Base-by-base conservation (phyloP, 2,888 invertebrate species). In the Philereme vetulata region DNA sequence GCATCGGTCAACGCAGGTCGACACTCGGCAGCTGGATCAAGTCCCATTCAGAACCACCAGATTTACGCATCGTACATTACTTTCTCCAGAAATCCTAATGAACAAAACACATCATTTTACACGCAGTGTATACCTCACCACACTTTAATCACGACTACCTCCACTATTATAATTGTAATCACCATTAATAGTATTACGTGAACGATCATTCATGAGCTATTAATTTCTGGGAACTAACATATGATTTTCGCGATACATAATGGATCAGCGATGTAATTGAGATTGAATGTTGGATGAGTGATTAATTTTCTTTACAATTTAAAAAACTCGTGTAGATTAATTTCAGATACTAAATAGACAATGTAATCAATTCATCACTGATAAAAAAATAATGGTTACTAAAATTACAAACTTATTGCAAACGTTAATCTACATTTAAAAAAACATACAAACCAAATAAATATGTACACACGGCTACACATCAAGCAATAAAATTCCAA, bases 1-100 rank as follows among this genome's bases (percentile, higher is more conserved):
- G 76, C 78, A 62, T 74, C 81, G 84, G 81, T 86, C 84, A 84
- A 75, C 72, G 73, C 75, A 74, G 74, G 71, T 72, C 75, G 76
- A 72, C 72, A 65, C 70, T 72, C 75, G 76, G 72, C 72, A 65
- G 65, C 58, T 51, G 45, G 64, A 71, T 59, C 58, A 51, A 60
- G 56, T 53, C 46, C 62, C 63, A 52, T 42, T 55, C 56, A 45
- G 43, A 32, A 49, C 11, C 62, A 62, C 59, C 62, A 60, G 60
- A 65, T 56, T 54, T 49, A 59, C 62, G 50, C 51, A 47, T 10
- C 51, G 64, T 72, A 62, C 76, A 78, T 67, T 72, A 56, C 71
- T 61, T 51, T 57, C 62, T 56, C 51, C 11, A 45, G 1, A 40
- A 11, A 33, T 36, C 9, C 9, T 40, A 33, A 0, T 8, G 33